Evolutionary conservation across 2,113 vertebrate species (phyloP), one percentile per base, ranked within the genome.

Genomic region (Hucho hucho): DNA sequence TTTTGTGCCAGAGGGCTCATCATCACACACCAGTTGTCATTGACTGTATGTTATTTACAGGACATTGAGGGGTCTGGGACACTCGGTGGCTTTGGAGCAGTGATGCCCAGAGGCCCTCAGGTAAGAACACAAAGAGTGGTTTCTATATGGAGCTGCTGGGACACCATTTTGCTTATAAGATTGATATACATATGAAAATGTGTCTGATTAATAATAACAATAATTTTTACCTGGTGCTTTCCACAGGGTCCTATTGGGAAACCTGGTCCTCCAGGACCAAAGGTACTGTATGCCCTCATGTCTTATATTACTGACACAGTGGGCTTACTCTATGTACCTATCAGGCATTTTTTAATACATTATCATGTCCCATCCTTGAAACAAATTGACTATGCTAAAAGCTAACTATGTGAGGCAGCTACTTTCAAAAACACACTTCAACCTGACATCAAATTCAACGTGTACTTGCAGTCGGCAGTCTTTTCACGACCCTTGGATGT

Each of bases 51-150:
- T 25, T 85, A 82, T 74, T 43, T 16, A 73, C 43, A 98, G 97
- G 96, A 98, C 75, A 82, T 90, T n/a, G 96, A 98, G 88, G 95
- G 93, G 56, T 97, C 95, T n/a, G 95, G 94, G 18, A 80, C 49
- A 46, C 56, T 79, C 65, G 58, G 67, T 49, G 78, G 77, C 2
- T 81, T 92, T 67, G 92, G 78, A 9, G 84, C 79, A 28, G 61
- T 81, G 3, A 64, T 80, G 78, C 83, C 92, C 29, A 86, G 63
- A 64, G 81, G 82, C 4, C 84, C 91, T 70, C 92, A 90, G 84
- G 96, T 97, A 91, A 75, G 89, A 71, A 74, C 47, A 59, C 26
- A 13, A 28, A 26, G n/a, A 71, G 4, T 6, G n/a, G 49, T 71
- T 71, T 24, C 58, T 22, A 4, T 56, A 22, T 61, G 18, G 58